Percentiles rank a stretch among this genome's conserved stretches.
phyloP scores from a whole-genome alignment of 2,797 vertebrate species.

The Limnodromus scolopaceus region DNA sequence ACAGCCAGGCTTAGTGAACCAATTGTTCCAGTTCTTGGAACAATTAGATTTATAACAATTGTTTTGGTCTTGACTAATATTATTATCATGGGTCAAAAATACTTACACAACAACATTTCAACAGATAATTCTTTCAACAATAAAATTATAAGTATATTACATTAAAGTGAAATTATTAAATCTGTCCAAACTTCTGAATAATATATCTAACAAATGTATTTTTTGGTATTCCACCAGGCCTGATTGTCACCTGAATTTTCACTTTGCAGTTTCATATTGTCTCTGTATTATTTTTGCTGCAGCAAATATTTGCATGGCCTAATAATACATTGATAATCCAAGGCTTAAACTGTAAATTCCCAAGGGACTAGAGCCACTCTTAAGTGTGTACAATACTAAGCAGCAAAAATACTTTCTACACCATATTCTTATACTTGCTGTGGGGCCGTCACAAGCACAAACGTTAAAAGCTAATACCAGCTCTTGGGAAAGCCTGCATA shows the following conservation, averaged over 20 bases:
- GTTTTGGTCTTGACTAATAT: conserved; percentile 1
- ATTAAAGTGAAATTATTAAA: background rate
- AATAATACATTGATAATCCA: background rate
- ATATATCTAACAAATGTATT: background rate
- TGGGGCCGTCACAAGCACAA: background rate
- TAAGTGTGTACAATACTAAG: background rate
- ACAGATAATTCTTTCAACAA: background rate
- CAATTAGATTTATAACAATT: conserved; percentile 2
- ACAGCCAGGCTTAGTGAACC: background rate
- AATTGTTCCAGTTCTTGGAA: background rate
- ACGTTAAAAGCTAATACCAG: background rate
- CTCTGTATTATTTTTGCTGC: background rate
- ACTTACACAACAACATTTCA: background rate
- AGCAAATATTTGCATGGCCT: background rate
- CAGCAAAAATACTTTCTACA: background rate
- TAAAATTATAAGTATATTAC: background rate
- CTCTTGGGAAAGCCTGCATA: background rate
- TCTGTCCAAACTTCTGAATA: background rate
- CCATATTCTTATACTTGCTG: background rate
- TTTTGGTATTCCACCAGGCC: background rate
- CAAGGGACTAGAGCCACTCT: background rate
- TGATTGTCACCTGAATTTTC: background rate
- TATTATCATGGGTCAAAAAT: background rate
- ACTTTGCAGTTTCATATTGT: background rate
- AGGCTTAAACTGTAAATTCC: background rate